Evolutionary conservation across 2,797 vertebrate species (phyloP).

Genomic region (Lepus townsendii): DNA sequence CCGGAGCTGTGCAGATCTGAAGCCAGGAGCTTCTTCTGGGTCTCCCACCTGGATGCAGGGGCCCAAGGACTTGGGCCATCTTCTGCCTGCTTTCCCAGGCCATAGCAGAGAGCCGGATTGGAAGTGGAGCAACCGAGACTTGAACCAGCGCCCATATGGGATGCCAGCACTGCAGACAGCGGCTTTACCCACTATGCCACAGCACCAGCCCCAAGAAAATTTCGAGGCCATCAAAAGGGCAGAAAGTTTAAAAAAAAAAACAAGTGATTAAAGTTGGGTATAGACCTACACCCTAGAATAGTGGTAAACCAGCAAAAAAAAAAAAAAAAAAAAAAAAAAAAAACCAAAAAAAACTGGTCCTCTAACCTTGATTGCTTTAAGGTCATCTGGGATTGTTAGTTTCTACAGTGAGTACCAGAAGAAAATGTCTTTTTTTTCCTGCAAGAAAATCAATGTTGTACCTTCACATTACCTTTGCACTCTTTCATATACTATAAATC

Average conservation of each 20-base stretch:
- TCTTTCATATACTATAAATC: background rate
- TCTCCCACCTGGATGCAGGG: too few species aligned
- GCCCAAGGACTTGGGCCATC: too few species aligned
- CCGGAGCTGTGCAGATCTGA: too few species aligned
- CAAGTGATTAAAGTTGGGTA: background rate
- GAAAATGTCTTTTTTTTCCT: background rate
- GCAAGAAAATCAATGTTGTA: background rate
- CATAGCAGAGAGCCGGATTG: too few species aligned
- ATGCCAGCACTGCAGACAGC: too few species aligned
- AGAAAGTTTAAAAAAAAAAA: background rate
- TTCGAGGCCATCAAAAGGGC: background rate
- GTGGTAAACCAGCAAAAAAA: background rate
- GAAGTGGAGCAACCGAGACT: too few species aligned
- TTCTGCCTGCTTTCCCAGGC: too few species aligned
- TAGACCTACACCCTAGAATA: background rate
- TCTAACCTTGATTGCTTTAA: background rate
- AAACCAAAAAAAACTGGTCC: background rate
- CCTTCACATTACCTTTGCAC: background rate
- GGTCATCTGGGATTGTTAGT: background rate
- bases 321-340: background rate
- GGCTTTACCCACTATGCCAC: too few species aligned
- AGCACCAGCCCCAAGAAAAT: too few species aligned
- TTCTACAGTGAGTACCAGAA: background rate
- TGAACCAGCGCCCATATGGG: too few species aligned
- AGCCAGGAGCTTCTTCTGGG: too few species aligned